Evolutionary conservation across 2,113 vertebrate genomes (phyloP).

Genomic region (Aspidoscelis tigris): DNA sequence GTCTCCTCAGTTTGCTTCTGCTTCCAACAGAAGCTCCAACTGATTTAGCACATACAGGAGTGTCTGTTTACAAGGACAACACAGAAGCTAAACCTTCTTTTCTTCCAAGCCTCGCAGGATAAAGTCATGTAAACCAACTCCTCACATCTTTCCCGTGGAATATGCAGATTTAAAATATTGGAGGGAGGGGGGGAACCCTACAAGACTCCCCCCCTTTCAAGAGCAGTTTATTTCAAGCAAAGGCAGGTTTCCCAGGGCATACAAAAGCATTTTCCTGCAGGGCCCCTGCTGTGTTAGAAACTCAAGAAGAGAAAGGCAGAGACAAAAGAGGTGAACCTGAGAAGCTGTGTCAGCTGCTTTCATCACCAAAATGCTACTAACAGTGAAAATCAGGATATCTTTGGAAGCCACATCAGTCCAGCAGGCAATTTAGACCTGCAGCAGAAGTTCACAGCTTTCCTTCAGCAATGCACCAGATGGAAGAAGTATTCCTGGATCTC

Average conservation of each 20-base stretch:
- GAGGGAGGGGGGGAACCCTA: neutral
- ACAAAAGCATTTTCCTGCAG: neutral
- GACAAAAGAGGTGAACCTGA: neutral
- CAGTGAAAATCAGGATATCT: neutral
- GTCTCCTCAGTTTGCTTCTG: neutral
- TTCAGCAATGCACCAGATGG: neutral
- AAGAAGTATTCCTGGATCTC: neutral
- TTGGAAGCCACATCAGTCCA: neutral
- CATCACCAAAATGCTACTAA: neutral
- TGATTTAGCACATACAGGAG: too few species aligned
- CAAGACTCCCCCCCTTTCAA: neutral
- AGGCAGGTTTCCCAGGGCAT: constrained; percentile 4
- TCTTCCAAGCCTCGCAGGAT: neutral
- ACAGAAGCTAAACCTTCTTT: neutral
- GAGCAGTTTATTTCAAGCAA: neutral
- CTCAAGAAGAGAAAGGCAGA: neutral
- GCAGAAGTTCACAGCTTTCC: neutral
- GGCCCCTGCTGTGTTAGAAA: neutral
- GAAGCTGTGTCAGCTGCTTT: neutral
- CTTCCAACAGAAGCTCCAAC: too few species aligned
- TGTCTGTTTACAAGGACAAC: neutral
- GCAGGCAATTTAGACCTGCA: neutral
- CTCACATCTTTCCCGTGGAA: neutral
- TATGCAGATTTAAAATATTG: neutral
- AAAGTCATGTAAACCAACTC: neutral